A percentile compares a stretch with the other conserved stretches of the same genome.
Conservation (phyloP, 2,888 invertebrate species). For the Oscheius sp. region DNA sequence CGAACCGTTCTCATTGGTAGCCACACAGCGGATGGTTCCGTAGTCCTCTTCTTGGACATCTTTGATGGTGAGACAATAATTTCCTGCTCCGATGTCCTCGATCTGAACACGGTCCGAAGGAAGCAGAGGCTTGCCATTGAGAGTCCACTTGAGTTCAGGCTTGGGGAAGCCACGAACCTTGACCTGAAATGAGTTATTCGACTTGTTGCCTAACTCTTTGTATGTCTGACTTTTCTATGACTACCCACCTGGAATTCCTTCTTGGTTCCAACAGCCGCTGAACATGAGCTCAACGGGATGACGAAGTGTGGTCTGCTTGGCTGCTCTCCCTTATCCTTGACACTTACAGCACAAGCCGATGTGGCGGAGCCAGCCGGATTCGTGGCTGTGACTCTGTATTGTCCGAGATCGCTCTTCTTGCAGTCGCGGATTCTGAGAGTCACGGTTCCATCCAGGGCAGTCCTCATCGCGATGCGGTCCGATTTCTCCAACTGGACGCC, state of each 20-base stretch:
- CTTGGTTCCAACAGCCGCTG: constrained; percentile 81
- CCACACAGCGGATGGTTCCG: constrained; percentile 79
- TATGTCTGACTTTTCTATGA: too few relatives aligned
- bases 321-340: constrained; percentile 60
- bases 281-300: constrained; percentile 72
- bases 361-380: constrained; percentile 61
- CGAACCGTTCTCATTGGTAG: constrained; percentile 84
- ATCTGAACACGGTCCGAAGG: constrained; percentile 60
- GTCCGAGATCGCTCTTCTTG: constrained; percentile 67
- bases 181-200: too few relatives aligned
- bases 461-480: constrained; percentile 66
- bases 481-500: constrained; percentile 64
- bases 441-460: constrained; percentile 68
- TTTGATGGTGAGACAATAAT: constrained; percentile 84
- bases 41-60: constrained; percentile 81
- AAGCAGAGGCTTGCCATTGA: constrained; percentile 62
- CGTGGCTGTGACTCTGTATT: constrained; percentile 64
- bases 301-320: constrained; percentile 73
- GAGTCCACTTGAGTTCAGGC: constrained; percentile 75
- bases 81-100: constrained; percentile 79
- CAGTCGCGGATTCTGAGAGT: constrained; percentile 67
- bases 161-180: constrained; percentile 74
- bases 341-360: constrained; percentile 60
- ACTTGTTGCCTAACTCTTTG: too few relatives aligned
- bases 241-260: constrained; percentile 76